Evolutionary conservation across 1,140 invertebrate genomes (phyloP), one percentile per base, ranked within the genome.

Genomic region (Lepidurus packardi): DNA sequence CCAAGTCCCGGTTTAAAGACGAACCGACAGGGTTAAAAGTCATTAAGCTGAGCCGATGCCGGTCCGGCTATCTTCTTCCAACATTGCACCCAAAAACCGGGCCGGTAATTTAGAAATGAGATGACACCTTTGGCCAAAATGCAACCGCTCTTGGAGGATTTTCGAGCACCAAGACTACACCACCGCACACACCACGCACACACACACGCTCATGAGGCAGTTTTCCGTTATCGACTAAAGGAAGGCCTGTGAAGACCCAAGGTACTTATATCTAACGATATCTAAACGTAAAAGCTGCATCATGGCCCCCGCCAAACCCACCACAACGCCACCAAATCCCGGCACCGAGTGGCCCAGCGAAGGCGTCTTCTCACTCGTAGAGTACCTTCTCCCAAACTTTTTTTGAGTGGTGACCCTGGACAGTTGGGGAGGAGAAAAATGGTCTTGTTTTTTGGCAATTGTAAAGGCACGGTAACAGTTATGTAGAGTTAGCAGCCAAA

Each of bases 361-460:
- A 65, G 13, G 53, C 53, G 16, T 65, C 45, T 47, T 47, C 10
- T 10, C 16, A 10, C 16, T 47, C 10, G n/a, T 13, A 7, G 53
- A 65, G 9, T 65, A 65, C 16, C 53, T n/a, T 21, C n/a, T 65
- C 21, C 16, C 10, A 21, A n/a, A 65, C 53, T n/a, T 65, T 65
- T 65, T 65, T 65, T 65, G 21, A 65, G 21, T n/a, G 4, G 16
- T 65, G 16, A 65, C 53, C 34, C 34, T 34, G 13, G 53, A 65
- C 53, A 65, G 53, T 16, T 65, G 16, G 16, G 53, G 21, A 65
- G 21, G 13, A 65, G 53, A 65, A 65, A n/a, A 65, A 65, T 65
- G 53, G 21, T 65, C 45, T n/a, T n/a, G 53, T 65, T 65, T 65
- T 65, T 65, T 65, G 53, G 53, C 53, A 65, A 65, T 65, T 65